Conservation (phyloP, 2,113 vertebrate species). For the Thalassarche chlororhynchos region DNA sequence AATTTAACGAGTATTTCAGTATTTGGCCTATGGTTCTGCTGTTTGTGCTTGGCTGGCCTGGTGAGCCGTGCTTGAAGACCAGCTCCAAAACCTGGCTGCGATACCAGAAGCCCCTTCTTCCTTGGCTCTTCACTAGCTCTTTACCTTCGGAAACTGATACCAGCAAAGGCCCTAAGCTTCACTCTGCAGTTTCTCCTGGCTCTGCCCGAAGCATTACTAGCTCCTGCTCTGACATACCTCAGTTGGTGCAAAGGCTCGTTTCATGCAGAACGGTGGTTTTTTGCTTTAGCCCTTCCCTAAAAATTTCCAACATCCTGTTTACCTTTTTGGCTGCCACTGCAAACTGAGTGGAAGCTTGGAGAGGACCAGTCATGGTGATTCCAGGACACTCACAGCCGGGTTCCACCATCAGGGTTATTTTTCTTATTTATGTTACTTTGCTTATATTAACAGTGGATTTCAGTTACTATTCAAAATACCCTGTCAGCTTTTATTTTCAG, state of each 20-base stretch:
- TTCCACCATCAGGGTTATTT: neutral
- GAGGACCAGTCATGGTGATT: neutral
- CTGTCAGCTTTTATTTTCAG: neutral
- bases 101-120: neutral
- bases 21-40: neutral
- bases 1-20: fast-evolving
- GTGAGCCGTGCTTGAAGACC: fast-evolving
- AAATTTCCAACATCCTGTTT: neutral
- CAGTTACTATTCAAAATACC: neutral
- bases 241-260: neutral
- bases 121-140: neutral
- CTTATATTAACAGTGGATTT: neutral
- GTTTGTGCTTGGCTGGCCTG: neutral
- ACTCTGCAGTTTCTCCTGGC: neutral
- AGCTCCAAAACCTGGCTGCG: neutral
- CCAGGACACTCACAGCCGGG: neutral
- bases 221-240: neutral
- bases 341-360: neutral
- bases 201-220: neutral
- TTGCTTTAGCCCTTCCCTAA: neutral
- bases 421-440: neutral
- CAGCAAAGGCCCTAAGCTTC: neutral
- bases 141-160: neutral
- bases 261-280: neutral
- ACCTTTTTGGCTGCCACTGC: neutral